Evolutionary conservation across 2,888 invertebrate species (phyloP), one percentile per base, ranked within the genome.

Genomic region (Acanthococcus lagerstroemiae): DNA sequence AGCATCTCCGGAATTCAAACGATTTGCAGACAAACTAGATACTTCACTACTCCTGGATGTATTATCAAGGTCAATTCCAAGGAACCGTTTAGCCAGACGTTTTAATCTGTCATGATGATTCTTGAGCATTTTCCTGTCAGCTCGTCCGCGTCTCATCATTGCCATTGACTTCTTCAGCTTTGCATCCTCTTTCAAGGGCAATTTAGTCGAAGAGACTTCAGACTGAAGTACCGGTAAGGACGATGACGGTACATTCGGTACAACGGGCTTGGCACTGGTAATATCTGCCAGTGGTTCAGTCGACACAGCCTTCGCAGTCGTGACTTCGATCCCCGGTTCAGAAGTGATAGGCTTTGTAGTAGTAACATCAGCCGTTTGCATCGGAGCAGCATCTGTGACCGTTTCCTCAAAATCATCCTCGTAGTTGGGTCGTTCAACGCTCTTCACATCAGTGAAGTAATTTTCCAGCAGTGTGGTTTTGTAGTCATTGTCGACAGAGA

Each of bases 371-470:
- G 37, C 12, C 12, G 37, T 2, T n/a, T 37, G 12, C n/a, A n/a
- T 37, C 37, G 37, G n/a, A n/a, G n/a, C n/a, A n/a, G n/a, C n/a
- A n/a, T n/a, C n/a, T n/a, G n/a, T n/a, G n/a, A n/a, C n/a, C 1
- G 55, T 46, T 46, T 48, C 57, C 4, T 17, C 57, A 21, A 44
- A 57, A 4, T 46, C 30, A 4, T 65, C 76, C 69, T 77, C 48
- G 6, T 67, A 63, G 24, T 69, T 69, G 55, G 75, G 72, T 46
- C 77, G 75, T 67, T 81, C 80, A 12, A 81, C 80, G 15, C 80
- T 82, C 70, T 81, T 80, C 0, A 85, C 83, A 44, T 84, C 83
- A 55, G 84, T 84, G 50, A 80, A 75, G 69, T 84, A 85, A 71
- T 80, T 80, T 56, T 82, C 79, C 73, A 78, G 78, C 3, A 85